Evolutionary conservation across 2,797 vertebrate genomes (phyloP).

Genomic region (Synanceia verrucosa): DNA sequence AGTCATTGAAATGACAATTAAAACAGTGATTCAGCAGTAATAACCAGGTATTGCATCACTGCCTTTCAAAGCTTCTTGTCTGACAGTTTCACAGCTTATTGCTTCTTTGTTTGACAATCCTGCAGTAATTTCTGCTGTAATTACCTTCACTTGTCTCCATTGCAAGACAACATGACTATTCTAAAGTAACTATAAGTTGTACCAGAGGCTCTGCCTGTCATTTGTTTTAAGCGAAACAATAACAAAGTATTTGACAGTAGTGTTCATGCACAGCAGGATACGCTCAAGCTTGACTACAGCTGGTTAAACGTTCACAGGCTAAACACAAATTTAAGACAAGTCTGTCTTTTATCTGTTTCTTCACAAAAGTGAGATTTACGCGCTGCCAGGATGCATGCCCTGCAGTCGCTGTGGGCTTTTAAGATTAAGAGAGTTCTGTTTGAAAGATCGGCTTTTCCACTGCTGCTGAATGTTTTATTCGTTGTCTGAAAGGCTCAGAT

Average conservation of each 20-base stretch:
- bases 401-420: slow-evolving; percentile 16
- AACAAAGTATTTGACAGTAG: not conserved
- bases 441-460: slow-evolving; percentile 19
- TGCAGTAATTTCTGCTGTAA: not conserved
- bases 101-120: not conserved
- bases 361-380: slow-evolving; percentile 3
- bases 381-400: not conserved
- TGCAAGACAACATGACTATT: not conserved
- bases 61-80: not conserved
- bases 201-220: not conserved
- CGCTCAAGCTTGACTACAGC: not conserved
- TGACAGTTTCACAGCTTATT: not conserved
- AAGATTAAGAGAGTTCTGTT: slow-evolving; percentile 13
- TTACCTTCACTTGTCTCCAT: not conserved
- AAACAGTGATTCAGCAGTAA: not conserved
- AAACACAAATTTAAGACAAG: slow-evolving; percentile 6
- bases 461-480: slow-evolving; percentile 30
- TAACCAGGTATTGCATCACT: not conserved
- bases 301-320: not conserved
- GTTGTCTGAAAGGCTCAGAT: slow-evolving; percentile 4
- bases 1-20: too few relatives aligned
- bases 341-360: slow-evolving; percentile 8
- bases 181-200: not conserved
- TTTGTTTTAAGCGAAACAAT: not conserved
- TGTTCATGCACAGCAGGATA: not conserved